Evolutionary conservation across 2,888 invertebrate species (phyloP), one percentile per base, ranked within the genome.

Genomic region (Sericinus montela): DNA sequence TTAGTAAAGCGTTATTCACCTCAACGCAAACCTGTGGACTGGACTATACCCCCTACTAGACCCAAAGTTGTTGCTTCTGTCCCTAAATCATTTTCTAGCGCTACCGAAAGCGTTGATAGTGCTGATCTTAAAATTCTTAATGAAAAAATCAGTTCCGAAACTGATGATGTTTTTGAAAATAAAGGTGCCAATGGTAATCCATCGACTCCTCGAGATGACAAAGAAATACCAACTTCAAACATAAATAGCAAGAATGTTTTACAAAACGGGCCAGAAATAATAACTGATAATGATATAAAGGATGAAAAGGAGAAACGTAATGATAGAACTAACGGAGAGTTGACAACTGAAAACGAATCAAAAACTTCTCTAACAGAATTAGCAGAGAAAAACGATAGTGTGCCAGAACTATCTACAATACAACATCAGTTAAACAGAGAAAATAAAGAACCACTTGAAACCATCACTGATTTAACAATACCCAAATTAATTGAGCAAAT

Each of bases 1-100:
- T 67, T 88, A 51, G 67, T 87, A 14, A 88, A 88, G 58, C 76
- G 86, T 48, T 88, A 88, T 58, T 87, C 88, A 11, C 88, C 88
- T 9, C 85, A 86, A 53, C 79, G 85, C 37, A 87, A 87, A 54
- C 85, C 85, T 9, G 58, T 88, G 10, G 79, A 87, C 63, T 86
- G 87, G 86, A 80, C 75, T 46, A 66, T 88, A 56, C 88, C 88
- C 16, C 86, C 88, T 1, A 88, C 88, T 7, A 78, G 75, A 56
- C 86, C 88, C 1, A 73, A 79, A 57, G 75, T 88, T n/a, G 76
- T 88, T 25, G 82, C 74, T 41, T 83, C 84, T 10, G 80, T 87
- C 46, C 82, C 84, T 11, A 88, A 88, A 63, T 80, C 85, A 29
- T 73, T 67, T 49, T 80, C 81, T 29, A 79, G 79, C 64, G 68